Base-by-base conservation (phyloP, 2,797 vertebrate species). In the Mormyrops attenuatus region DNA sequence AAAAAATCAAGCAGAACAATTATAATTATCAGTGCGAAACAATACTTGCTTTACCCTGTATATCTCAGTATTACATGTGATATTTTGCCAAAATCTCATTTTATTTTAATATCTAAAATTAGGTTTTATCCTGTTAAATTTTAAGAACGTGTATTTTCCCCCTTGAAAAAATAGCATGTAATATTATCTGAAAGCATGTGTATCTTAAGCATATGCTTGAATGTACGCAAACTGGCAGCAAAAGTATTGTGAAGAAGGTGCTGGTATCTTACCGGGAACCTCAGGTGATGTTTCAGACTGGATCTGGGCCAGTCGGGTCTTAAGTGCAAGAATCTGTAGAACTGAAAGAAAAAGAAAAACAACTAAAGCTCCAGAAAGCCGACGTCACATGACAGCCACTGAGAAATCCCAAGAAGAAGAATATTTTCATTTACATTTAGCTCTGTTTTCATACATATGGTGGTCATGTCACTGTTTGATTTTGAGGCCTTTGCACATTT, bases 281-380 rank as follows among this genome's bases (percentile, higher is more conserved):
- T 5, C 88, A 0, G 85, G 30, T 49, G 15, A 3, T 22, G 91
- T 41, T 1, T 49, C 2, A 53, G 92, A 49, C 17, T 0, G 88
- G 86, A 94, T 91, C 53, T 69, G 73, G 15, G 9, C 90, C 50
- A 94, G 9, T 38, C 91, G 92, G 34, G 77, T 3, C 0, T 92
- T 50, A 87, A 94, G 90, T 63, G 73, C 91, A 20, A 92, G 80
- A 41, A 93, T 5, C 0, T 1, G 90, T 69, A 93, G 44, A 89
- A 91, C 93, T 94, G 88, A 90, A 0, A 50, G 73, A 66, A 47
- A 90, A 55, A 90, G 66, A 89, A 5, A 88, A 38, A 38, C 11
- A 73, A 34, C 9, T 5, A 5, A 15, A 38, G 44, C 82, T 47
- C 60, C 41, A 85, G 0, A 85, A 53, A 89, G 15, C 57, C 89